phyloP scores from a whole-genome alignment of 2,797 vertebrate species.

The Eupleurogrammus muticus region DNA sequence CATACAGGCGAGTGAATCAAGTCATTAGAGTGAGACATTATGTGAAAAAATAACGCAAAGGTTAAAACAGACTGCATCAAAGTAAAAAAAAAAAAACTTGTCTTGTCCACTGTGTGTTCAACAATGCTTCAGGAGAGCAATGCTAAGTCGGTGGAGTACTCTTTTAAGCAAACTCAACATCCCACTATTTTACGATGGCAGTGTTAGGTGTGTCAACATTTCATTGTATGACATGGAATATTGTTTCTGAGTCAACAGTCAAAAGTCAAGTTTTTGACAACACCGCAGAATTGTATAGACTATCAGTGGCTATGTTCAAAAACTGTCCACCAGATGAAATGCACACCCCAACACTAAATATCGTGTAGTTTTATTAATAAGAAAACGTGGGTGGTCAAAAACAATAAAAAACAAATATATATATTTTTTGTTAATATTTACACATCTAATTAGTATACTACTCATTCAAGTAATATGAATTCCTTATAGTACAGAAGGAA shows the following conservation, averaged over 20 bases:
- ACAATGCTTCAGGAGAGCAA: neutral
- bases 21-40: no score
- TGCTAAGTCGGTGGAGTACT: neutral
- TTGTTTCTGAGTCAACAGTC: slow-evolving; percentile 22
- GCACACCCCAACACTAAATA: slow-evolving; percentile 34
- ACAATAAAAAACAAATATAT: slow-evolving; percentile 22
- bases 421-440: slow-evolving; percentile 43
- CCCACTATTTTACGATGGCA: slow-evolving; percentile 18
- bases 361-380: slow-evolving; percentile 28
- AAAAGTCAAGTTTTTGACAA: slow-evolving; percentile 21
- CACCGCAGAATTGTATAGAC: slow-evolving; percentile 32
- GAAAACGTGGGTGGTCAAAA: slow-evolving; percentile 33
- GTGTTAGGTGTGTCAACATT: slow-evolving; percentile 40
- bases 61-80: neutral
- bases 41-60: neutral
- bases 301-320: slow-evolving; percentile 22
- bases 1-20: neutral
- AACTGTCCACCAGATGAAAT: slow-evolving; percentile 24
- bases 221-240: slow-evolving; percentile 27
- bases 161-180: slow-evolving; percentile 28
- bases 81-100: no score
- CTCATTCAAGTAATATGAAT: slow-evolving; percentile 46
- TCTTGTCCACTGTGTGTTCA: neutral
- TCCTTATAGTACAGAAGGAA: slow-evolving; percentile 63
- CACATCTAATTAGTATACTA: slow-evolving; percentile 32